Conservation (phyloP, 2,888 invertebrate genomes). For the Archips crataeganus region DNA sequence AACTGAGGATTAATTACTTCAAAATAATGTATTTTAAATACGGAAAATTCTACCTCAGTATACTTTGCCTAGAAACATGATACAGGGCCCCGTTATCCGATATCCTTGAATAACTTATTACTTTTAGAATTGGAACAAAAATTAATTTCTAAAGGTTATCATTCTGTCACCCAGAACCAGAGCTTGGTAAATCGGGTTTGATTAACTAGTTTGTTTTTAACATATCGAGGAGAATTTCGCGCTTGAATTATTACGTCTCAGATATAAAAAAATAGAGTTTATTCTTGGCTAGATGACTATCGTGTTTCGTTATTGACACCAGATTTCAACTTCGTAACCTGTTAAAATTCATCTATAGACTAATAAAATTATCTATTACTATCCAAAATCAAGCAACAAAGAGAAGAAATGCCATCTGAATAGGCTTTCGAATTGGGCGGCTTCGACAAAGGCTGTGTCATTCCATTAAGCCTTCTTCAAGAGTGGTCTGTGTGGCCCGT, state of each 20-base stretch:
- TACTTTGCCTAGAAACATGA: not conserved
- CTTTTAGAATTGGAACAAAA: conserved; percentile 2
- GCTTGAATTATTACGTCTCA: conserved; percentile 1
- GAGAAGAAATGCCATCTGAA: conserved; percentile 85
- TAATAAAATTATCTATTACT: conserved; percentile 85
- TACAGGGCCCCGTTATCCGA: conserved; percentile 7
- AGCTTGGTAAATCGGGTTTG: conserved; percentile 54
- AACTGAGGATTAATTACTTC: not conserved
- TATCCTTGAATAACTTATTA: conserved; percentile 12
- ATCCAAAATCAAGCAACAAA: conserved; percentile 84
- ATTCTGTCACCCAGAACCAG: conserved; percentile 11
- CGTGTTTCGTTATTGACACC: conserved; percentile 61
- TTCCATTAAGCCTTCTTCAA: conserved; percentile 85
- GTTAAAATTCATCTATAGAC: conserved; percentile 77
- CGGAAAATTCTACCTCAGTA: not conserved
- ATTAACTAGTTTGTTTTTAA: conserved; percentile 55
- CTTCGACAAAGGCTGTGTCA: conserved; percentile 84
- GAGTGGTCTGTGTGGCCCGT: conserved; percentile 80
- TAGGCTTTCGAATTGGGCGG: conserved; percentile 86
- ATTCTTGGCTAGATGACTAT: conserved; percentile 55
- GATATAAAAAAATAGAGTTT: conserved; percentile 45
- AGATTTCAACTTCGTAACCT: conserved; percentile 71
- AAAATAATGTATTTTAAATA: not conserved
- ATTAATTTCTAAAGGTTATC: conserved; percentile 25
- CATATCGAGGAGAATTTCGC: conserved; percentile 54